Conservation (phyloP, 2,888 invertebrate genomes). For the Fragum sueziense region DNA sequence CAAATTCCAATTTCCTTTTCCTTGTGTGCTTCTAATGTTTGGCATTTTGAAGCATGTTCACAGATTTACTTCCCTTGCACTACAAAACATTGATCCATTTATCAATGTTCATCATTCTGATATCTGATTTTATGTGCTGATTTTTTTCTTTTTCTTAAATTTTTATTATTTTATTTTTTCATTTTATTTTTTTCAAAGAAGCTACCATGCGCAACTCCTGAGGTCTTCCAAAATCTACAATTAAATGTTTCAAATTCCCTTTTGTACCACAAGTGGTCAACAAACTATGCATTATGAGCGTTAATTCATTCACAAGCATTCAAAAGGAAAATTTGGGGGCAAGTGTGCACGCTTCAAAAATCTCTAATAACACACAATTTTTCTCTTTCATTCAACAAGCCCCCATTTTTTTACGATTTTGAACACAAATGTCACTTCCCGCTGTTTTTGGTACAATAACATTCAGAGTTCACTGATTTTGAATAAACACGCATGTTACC, state of each 20-base stretch:
- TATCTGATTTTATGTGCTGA: no score
- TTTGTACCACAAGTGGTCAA: not conserved
- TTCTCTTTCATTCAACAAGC: conserved; percentile 9
- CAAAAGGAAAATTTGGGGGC: not conserved
- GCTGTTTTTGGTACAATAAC: conserved; percentile 8
- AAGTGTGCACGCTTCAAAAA: conserved; percentile 13
- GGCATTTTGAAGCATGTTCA: not conserved
- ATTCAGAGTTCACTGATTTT: conserved; percentile 19
- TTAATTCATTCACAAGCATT: not conserved
- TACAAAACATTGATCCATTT: no score
- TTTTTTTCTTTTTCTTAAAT: no score
- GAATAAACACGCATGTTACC: conserved; percentile 2
- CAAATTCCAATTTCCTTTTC: conserved; percentile 2
- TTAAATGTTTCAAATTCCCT: not conserved
- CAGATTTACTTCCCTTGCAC: conserved; percentile 3
- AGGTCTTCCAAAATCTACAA: not conserved
- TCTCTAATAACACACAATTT: conserved; percentile 17
- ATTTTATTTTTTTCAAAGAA: no score
- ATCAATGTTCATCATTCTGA: no score
- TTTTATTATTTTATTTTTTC: no score
- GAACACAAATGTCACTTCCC: conserved; percentile 10
- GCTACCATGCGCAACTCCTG: no score
- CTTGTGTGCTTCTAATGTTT: not conserved
- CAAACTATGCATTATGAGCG: not conserved
- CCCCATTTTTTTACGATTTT: conserved; percentile 1